Evolutionary conservation across 2,797 vertebrate species (phyloP), one percentile per base, ranked within the genome.

Genomic region (Schizothorax lantsangensis): DNA sequence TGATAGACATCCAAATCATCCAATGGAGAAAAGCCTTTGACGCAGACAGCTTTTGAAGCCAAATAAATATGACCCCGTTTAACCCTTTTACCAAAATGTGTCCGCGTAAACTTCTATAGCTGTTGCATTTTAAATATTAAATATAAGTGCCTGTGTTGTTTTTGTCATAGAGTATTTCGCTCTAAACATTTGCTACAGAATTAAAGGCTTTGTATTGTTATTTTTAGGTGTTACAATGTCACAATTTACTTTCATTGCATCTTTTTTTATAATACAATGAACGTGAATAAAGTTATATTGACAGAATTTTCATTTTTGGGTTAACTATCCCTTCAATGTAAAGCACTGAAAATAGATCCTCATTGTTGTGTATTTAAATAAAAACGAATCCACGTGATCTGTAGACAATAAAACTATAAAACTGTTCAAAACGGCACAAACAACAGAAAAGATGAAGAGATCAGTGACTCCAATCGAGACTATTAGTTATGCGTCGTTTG

Each of bases 1-100:
- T 77, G 57, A 87, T 88, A 8, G 87, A 30, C 62, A 49, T 84
- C 30, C 75, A 73, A 23, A 87, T 54, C 17, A 54, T 5, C 87
- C 36, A 26, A 77, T 84, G 5, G 49, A 7, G 15, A 8, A 64
- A 52, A 72, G 1, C 11, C 12, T 14, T 5, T 47, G 1, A 5
- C 2, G 14, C 2, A 40, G 59, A 14, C 15, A 23, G 23, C 6
- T 26, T 66, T 10, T n/a, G 71, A 26, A 36, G 8, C 5, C 12
- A 77, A 43, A 79, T 45, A 85, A 85, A 77, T 17, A 40, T 9
- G 21, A 77, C 33, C 73, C 40, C 4, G 45, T 26, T 19, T 83
- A n/a, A 78, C 59, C 83, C 15, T 75, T 21, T 52, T 75, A 23
- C 4, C 57, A 74, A 45, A 45, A 45, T 3, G 10, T 45, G 43